phyloP scores from a whole-genome alignment of 2,113 vertebrate genomes.

The Cochlearius cochlearius region DNA sequence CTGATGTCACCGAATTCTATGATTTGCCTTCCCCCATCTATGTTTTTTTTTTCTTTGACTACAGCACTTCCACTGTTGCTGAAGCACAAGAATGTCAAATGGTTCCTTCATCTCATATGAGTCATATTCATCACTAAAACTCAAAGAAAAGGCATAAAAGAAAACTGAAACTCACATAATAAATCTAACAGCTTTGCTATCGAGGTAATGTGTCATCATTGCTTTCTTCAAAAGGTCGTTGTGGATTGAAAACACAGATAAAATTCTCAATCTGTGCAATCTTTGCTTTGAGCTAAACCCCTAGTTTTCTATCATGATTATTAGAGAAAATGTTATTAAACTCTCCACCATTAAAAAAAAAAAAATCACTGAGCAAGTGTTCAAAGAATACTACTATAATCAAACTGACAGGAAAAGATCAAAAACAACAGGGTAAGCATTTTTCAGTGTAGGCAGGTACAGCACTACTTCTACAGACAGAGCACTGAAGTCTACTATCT shows the following conservation, averaged over 20 bases:
- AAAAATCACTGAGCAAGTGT: not conserved
- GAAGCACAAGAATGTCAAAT: not conserved
- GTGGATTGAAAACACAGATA: not conserved
- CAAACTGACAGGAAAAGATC: not conserved
- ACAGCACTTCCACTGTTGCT: not conserved
- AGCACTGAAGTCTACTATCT: not conserved
- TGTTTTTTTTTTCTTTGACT: not conserved
- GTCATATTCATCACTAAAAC: not conserved
- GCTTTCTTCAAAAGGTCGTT: not conserved
- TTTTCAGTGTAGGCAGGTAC: not conserved
- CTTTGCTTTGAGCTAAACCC: not conserved
- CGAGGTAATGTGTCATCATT: not conserved
- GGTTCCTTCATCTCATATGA: not conserved
- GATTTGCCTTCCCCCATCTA: not conserved
- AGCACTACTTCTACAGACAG: not conserved
- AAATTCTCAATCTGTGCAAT: not conserved
- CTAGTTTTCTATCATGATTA: not conserved
- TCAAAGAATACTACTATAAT: not conserved
- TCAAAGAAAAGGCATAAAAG: not conserved
- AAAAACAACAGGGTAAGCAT: not conserved
- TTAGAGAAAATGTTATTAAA: not conserved
- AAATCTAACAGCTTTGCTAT: not conserved
- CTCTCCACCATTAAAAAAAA: not conserved
- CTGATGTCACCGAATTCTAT: not conserved
- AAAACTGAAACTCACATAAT: not conserved